Percentiles rank a stretch among this genome's conserved stretches.
Evolutionary conservation across 2,113 vertebrate species (phyloP).

Genomic region (Callopanchax toddi): DNA sequence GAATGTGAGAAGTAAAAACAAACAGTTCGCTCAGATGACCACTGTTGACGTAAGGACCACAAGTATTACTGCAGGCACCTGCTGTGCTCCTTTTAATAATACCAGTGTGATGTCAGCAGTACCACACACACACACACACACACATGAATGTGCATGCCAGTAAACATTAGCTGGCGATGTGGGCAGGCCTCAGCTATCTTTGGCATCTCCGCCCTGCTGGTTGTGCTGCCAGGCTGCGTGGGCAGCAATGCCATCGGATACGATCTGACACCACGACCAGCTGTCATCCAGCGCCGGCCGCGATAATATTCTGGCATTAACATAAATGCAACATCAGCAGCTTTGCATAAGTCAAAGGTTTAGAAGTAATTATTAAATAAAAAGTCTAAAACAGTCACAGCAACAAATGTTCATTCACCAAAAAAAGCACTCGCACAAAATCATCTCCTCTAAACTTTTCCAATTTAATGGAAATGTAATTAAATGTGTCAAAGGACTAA

Average conservation of each 20-base stretch:
- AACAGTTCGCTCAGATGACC: too few species aligned
- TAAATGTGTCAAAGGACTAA: too few species aligned
- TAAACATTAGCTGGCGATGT: constrained; percentile 48
- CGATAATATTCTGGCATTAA: constrained; percentile 24
- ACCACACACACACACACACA: constrained; percentile 20
- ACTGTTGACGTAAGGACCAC: constrained; percentile 39
- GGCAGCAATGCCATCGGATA: constrained; percentile 49
- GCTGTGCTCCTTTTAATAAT: constrained; percentile 59
- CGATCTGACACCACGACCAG: constrained; percentile 53
- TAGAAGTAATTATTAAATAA: neutral
- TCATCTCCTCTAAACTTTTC: too few species aligned
- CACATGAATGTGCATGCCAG: constrained; percentile 18
- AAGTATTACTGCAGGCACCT: constrained; percentile 49
- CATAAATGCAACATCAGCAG: constrained; percentile 30
- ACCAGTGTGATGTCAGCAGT: constrained; percentile 40
- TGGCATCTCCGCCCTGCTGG: constrained; percentile 49
- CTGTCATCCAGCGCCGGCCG: constrained; percentile 51
- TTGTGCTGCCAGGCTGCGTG: constrained; percentile 51
- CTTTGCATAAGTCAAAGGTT: constrained; percentile 21
- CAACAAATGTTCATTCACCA: neutral
- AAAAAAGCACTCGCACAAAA: neutral
- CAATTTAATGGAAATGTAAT: too few species aligned
- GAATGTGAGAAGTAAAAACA: too few species aligned
- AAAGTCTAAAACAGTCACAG: neutral
- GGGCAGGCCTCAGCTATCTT: constrained; percentile 61